These are phyloP conservation scores for Collichthys lucidus DNA, from an alignment of 2,113 vertebrate genomes.

Conservation along the genomic window DNA sequence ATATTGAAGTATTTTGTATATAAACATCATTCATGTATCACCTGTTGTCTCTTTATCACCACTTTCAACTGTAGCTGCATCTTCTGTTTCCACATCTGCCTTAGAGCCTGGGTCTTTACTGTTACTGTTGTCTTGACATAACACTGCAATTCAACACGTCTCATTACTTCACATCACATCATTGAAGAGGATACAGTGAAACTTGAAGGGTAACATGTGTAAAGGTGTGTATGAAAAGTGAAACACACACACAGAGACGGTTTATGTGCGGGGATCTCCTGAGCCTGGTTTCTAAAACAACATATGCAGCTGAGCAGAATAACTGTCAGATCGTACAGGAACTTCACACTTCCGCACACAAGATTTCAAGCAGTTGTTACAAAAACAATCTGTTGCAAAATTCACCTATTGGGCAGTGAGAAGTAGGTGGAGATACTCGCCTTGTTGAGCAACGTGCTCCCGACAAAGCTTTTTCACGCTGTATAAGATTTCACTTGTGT, in stretches of 20 bases:
- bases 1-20: neutral
- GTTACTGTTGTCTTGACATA: slow-evolving; percentile 8
- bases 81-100: neutral
- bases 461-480: slow-evolving; percentile 13
- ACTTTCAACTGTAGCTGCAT: accelerated
- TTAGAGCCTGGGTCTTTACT: accelerated
- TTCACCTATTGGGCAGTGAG: neutral
- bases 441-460: slow-evolving; percentile 50
- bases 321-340: slow-evolving; percentile 33
- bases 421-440: slow-evolving; percentile 23
- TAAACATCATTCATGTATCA: neutral
- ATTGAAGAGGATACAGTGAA: neutral
- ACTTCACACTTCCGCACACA: slow-evolving; percentile 28
- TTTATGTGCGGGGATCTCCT: neutral
- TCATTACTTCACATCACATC: neutral
- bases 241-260: slow-evolving; percentile 3
- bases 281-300: neutral
- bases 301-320: neutral
- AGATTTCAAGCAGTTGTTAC: slow-evolving; percentile 11
- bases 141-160: slow-evolving; percentile 50
- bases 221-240: neutral
- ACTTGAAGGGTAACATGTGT: neutral
- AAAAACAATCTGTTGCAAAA: slow-evolving; percentile 59
- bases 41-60: neutral
- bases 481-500: neutral